Evolutionary conservation across 2,888 invertebrate species (phyloP).

Genomic region (Thelaira solivaga): DNA sequence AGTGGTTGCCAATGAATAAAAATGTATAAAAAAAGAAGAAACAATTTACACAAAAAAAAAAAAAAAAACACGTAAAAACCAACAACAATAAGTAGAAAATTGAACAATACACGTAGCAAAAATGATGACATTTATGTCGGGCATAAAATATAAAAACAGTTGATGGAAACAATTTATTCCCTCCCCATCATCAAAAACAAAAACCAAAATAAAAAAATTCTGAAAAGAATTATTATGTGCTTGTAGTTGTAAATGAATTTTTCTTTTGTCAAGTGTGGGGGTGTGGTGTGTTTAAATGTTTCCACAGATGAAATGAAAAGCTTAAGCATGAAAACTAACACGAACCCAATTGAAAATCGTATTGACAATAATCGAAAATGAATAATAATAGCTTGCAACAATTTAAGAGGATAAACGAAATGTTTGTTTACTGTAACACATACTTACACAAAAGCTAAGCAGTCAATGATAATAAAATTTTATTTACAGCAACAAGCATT

Average conservation of each 20-base stretch:
- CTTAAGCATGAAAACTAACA: constrained; percentile 23
- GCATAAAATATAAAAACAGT: not conserved
- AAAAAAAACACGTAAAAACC: constrained; percentile 1
- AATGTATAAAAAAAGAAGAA: not conserved
- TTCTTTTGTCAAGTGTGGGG: constrained; percentile 19
- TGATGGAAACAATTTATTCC: not conserved
- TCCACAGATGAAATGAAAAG: constrained; percentile 23
- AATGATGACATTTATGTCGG: constrained; percentile 49
- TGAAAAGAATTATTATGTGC: not conserved
- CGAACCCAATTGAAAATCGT: constrained; percentile 22
- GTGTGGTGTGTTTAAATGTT: constrained; percentile 2
- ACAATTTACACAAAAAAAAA: not conserved
- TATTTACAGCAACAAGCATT: too few relatives aligned
- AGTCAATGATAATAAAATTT: not conserved
- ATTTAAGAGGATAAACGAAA: constrained; percentile 13
- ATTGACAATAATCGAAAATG: constrained; percentile 45
- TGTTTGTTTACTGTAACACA: not conserved
- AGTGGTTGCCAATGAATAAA: constrained; percentile 14
- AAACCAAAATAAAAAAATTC: too few relatives aligned
- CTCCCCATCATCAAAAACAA: too few relatives aligned
- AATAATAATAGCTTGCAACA: constrained; percentile 30
- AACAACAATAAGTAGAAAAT: constrained; percentile 17
- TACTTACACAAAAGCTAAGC: not conserved
- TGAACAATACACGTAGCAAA: constrained; percentile 32
- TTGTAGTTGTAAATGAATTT: not conserved